A percentile compares a stretch with the other conserved stretches of the same genome.
phyloP scores from a whole-genome alignment of 2,888 invertebrate species.

The Baccha elongata region DNA sequence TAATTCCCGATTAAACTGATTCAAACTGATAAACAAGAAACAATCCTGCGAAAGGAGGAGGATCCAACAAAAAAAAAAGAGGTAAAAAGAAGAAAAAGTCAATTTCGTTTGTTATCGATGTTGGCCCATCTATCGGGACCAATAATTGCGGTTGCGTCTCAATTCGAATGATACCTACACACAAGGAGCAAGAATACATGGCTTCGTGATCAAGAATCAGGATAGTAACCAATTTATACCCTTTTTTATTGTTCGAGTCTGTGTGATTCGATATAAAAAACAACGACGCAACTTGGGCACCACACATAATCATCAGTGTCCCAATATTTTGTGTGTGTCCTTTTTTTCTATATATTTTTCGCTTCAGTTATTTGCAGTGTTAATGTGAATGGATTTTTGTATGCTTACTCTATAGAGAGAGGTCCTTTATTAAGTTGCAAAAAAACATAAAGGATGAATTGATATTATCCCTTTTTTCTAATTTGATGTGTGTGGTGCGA shows the following conservation, averaged over 20 bases:
- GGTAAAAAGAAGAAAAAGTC: constrained; percentile 57
- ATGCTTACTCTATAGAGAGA: constrained; percentile 60
- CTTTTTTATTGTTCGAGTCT: constrained; percentile 64
- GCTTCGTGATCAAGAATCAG: constrained; percentile 32
- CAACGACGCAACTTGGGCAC: constrained; percentile 45
- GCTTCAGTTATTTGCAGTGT: constrained; percentile 69
- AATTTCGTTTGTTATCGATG: constrained; percentile 66
- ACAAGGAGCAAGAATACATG: constrained; percentile 5
- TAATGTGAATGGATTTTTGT: constrained; percentile 62
- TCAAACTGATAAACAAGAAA: constrained; percentile 43
- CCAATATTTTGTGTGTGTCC: constrained; percentile 30
- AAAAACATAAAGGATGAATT: constrained; percentile 69
- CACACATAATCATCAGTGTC: constrained; percentile 14
- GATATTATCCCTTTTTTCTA: constrained; percentile 70
- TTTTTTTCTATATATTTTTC: constrained; percentile 34
- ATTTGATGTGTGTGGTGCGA: constrained; percentile 34
- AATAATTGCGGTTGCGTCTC: constrained; percentile 74
- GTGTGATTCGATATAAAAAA: constrained; percentile 63
- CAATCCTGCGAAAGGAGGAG: constrained; percentile 49
- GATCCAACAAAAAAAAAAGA: constrained; percentile 51
- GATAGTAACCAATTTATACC: constrained; percentile 69
- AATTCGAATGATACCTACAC: constrained; percentile 52
- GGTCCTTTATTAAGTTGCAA: constrained; percentile 48
- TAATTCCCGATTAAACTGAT: constrained; percentile 55
- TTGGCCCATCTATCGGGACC: constrained; percentile 64